Conservation (phyloP, 2,888 invertebrate species). For the Lithophane leautieri region DNA sequence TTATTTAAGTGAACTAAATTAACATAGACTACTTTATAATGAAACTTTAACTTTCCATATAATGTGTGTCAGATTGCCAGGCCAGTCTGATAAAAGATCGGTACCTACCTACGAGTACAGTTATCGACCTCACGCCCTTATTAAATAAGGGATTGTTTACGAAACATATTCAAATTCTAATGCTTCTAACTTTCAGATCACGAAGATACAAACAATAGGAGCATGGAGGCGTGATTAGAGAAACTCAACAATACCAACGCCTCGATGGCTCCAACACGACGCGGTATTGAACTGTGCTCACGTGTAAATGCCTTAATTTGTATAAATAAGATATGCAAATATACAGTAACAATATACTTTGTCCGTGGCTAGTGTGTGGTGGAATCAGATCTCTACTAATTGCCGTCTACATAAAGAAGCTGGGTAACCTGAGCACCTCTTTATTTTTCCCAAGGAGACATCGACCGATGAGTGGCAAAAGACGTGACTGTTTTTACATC, state of each 20-base stretch:
- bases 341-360: conserved; percentile 56
- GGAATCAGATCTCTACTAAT: conserved; percentile 65
- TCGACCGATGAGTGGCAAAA: conserved; percentile 73
- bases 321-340: conserved; percentile 55
- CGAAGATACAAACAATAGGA: conserved; percentile 37
- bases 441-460: conserved; percentile 77
- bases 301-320: conserved; percentile 47
- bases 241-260: conserved; percentile 31
- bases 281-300: conserved; percentile 30
- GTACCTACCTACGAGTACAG: too few species aligned
- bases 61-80: neutral
- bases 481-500: conserved; percentile 77
- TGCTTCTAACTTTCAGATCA: conserved; percentile 61
- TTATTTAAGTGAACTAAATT: neutral
- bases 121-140: conserved; percentile 1
- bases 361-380: conserved; percentile 58
- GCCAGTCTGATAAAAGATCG: neutral
- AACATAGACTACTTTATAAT: neutral
- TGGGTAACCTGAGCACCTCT: conserved; percentile 73
- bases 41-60: neutral
- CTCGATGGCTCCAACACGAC: conserved; percentile 9
- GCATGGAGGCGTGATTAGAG: conserved; percentile 32
- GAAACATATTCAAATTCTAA: conserved; percentile 39
- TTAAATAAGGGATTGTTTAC: conserved; percentile 29
- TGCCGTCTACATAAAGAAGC: conserved; percentile 63